These are phyloP conservation scores for Matsumurasca onukii DNA, from an alignment of 1,140 invertebrate species.

Conservation along the genomic window DNA sequence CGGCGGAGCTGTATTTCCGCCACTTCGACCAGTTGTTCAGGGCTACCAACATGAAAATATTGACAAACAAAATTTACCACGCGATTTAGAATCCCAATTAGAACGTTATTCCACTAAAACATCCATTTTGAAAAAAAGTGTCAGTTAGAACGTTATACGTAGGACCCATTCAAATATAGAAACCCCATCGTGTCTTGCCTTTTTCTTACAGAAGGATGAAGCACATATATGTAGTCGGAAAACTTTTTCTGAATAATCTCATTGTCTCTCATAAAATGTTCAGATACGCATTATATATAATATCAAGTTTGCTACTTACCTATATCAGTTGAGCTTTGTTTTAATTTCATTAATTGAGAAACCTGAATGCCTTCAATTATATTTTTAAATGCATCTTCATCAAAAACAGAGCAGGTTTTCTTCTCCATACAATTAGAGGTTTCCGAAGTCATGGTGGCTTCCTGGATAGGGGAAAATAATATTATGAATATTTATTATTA, in stretches of 20 bases:
- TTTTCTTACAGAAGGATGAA: background rate
- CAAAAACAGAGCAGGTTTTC: slow-evolving; percentile 47
- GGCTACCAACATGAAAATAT: too few relatives aligned
- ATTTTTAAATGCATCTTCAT: slow-evolving; percentile 54
- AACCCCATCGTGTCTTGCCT: background rate
- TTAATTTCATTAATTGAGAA: slow-evolving; percentile 59
- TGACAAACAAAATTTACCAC: too few relatives aligned
- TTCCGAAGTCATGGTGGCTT: slow-evolving; percentile 1
- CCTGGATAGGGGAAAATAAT: too few relatives aligned
- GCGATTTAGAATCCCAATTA: too few relatives aligned
- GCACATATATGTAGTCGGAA: background rate
- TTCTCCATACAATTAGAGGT: background rate
- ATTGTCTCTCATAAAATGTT: background rate
- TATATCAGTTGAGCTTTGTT: slow-evolving; percentile 48
- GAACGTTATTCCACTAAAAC: background rate
- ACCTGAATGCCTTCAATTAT: slow-evolving; percentile 58
- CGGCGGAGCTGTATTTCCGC: too few relatives aligned
- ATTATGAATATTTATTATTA: too few relatives aligned
- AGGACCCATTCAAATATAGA: too few relatives aligned
- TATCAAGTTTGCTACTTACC: background rate
- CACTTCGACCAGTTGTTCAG: too few relatives aligned
- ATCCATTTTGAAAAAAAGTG: background rate
- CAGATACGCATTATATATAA: background rate
- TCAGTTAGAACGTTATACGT: too few relatives aligned
- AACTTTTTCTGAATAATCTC: background rate